Percentiles rank a stretch among this genome's conserved stretches.
Conservation (phyloP, 64 coral and sea anemone species). For the Pachyseris speciosa region DNA sequence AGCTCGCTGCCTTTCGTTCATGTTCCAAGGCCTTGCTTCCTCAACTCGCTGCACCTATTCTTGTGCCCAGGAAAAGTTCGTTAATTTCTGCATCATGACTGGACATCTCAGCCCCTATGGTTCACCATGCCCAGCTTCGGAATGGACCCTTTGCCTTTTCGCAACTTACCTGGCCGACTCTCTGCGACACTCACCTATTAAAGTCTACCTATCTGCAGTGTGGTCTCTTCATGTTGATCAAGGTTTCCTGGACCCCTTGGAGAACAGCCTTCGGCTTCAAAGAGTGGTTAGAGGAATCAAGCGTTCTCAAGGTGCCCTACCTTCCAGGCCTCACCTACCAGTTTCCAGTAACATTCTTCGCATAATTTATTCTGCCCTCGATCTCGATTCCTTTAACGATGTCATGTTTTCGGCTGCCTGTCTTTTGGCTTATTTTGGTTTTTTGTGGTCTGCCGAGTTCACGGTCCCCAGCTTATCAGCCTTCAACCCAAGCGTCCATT, state of each 20-base stretch:
- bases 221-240: neutral
- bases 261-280: neutral
- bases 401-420: neutral
- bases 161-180: too few species aligned
- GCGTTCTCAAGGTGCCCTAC: neutral
- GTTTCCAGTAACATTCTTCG: neutral
- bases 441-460: neutral
- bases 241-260: neutral
- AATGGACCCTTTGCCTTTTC: too few species aligned
- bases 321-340: neutral
- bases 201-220: neutral
- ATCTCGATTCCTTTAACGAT: neutral
- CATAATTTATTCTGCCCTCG: neutral
- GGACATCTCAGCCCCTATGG: too few species aligned
- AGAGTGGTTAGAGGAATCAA: neutral
- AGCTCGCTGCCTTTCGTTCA: neutral
- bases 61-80: neutral
- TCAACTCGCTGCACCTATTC: neutral
- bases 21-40: neutral
- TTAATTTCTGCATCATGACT: too few species aligned
- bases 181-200: neutral
- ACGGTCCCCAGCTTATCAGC: neutral
- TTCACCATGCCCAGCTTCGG: too few species aligned
- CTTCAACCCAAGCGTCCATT: neutral
- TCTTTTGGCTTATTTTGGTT: neutral